These are phyloP conservation scores for Pollachius pollachius DNA, from an alignment of 2,113 vertebrate species.

Conservation along the genomic window DNA sequence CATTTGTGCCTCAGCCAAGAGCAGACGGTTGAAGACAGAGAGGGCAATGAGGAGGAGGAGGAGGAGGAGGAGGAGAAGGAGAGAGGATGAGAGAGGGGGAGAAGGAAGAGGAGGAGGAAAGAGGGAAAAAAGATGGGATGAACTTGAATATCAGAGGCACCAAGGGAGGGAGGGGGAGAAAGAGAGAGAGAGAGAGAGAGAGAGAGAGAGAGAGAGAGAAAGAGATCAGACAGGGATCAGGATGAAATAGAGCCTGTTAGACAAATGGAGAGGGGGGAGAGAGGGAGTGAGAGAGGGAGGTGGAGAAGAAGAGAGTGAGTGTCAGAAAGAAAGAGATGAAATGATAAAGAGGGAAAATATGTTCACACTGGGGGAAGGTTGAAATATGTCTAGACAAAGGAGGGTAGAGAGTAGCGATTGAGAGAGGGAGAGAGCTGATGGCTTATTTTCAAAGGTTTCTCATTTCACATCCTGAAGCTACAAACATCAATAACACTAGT, in stretches of 20 bases:
- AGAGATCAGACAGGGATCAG: background rate
- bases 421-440: no score
- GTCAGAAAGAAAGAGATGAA: background rate
- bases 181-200: no score
- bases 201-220: slow-evolving; percentile 3
- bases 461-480: no score
- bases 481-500: no score
- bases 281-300: background rate
- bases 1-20: no score
- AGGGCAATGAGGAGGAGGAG: background rate
- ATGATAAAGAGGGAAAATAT: background rate
- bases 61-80: background rate
- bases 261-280: slow-evolving; percentile 19
- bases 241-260: background rate
- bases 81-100: no score
- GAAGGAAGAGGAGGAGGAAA: background rate
- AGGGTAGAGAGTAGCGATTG: no score
- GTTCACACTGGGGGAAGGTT: background rate
- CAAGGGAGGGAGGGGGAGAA: no score
- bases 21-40: no score
- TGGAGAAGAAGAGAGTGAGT: background rate
- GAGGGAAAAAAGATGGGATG: background rate
- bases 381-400: no score
- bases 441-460: no score
- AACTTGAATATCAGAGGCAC: no score